These are phyloP conservation scores for Eulithis prunata DNA, from an alignment of 2,888 invertebrate species.

Conservation along the genomic window DNA sequence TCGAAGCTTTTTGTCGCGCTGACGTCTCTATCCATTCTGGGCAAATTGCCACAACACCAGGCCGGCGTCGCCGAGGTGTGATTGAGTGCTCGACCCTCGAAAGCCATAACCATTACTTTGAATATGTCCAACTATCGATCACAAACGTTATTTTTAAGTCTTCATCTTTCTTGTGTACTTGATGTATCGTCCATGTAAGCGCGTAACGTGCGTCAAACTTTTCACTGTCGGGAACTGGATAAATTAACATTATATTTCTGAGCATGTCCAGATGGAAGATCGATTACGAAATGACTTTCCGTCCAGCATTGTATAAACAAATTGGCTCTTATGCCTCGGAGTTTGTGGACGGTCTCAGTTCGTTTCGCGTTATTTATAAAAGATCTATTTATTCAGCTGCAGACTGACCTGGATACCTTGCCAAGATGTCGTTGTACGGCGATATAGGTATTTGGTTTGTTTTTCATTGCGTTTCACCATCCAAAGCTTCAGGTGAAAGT, in stretches of 20 bases:
- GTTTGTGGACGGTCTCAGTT: conserved; percentile 52
- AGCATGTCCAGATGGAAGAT: conserved; percentile 24
- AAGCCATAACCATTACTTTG: conserved; percentile 68
- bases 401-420: conserved; percentile 74
- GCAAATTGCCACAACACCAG: conserved; percentile 74
- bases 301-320: conserved; percentile 50
- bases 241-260: conserved; percentile 36
- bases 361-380: conserved; percentile 75
- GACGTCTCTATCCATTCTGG: conserved; percentile 80
- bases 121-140: conserved; percentile 77
- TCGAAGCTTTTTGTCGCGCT: conserved; percentile 80
- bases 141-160: conserved; percentile 62
- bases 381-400: conserved; percentile 79
- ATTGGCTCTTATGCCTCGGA: conserved; percentile 57
- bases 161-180: conserved; percentile 53
- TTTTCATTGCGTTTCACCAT: neutral
- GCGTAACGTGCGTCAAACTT: conserved; percentile 51
- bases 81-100: conserved; percentile 65
- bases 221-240: conserved; percentile 51
- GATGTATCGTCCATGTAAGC: conserved; percentile 48
- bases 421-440: conserved; percentile 58
- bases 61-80: conserved; percentile 69
- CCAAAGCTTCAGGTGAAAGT: neutral
- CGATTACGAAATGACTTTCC: conserved; percentile 32
- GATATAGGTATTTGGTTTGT: conserved; percentile 19